phyloP scores from a whole-genome alignment of 2,797 vertebrate species.

The Aplochiton taeniatus region DNA sequence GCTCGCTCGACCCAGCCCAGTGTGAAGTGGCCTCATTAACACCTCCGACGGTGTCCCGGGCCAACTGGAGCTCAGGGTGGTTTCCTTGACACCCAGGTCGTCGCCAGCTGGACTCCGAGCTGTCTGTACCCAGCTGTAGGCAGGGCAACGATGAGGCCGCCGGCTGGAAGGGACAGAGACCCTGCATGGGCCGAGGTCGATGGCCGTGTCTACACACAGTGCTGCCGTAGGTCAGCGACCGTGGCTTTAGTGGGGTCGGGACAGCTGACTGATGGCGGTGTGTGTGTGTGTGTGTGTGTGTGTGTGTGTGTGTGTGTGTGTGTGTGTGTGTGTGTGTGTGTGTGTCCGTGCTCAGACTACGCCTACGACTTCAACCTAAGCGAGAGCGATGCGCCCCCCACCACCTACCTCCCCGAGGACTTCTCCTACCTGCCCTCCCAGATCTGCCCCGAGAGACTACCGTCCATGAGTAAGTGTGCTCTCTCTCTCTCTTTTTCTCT shows the following conservation, averaged over 20 bases:
- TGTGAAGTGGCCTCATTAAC: background rate
- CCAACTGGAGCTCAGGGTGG: too few relatives aligned
- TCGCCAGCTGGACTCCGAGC: too few relatives aligned
- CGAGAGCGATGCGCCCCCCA: constrained; percentile 83
- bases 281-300: constrained; percentile 8
- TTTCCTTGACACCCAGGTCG: too few relatives aligned
- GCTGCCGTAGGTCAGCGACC: too few relatives aligned
- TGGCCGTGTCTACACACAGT: too few relatives aligned
- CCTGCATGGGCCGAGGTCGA: too few relatives aligned
- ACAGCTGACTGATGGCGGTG: background rate
- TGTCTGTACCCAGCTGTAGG: too few relatives aligned
- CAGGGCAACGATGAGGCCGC: too few relatives aligned
- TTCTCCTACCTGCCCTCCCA: constrained; percentile 91
- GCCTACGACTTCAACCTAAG: constrained; percentile 90
- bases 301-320: constrained; percentile 13
- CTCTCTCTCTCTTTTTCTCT: background rate
- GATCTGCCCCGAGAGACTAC: constrained; percentile 89
- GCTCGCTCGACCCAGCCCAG: background rate
- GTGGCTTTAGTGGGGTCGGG: too few relatives aligned
- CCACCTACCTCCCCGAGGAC: constrained; percentile 90
- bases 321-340: constrained; percentile 15
- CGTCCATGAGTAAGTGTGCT: constrained; percentile 90
- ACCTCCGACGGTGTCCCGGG: too few relatives aligned
- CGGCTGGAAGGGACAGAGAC: too few relatives aligned
- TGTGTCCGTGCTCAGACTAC: constrained; percentile 79